Evolutionary conservation across 2,113 vertebrate genomes (phyloP).

Genomic region (Orthonyx spaldingii): DNA sequence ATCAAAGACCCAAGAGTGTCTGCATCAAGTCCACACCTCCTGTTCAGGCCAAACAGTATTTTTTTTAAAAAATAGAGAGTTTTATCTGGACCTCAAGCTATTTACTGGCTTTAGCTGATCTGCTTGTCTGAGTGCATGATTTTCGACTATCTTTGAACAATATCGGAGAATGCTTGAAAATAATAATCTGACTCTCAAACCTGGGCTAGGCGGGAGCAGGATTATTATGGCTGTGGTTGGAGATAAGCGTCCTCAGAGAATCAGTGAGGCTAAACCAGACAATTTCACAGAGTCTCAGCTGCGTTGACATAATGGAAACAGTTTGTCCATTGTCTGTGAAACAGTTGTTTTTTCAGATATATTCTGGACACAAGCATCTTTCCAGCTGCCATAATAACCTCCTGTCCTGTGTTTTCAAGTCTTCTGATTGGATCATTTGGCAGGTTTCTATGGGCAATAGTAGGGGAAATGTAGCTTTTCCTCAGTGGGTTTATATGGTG

Average conservation of each 20-base stretch:
- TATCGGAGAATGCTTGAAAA: not conserved
- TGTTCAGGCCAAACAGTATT: not conserved
- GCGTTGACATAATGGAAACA: not conserved
- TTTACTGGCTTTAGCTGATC: not conserved
- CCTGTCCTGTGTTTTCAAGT: not conserved
- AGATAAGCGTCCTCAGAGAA: conserved; percentile 24
- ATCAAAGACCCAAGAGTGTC: not conserved
- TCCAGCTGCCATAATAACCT: not conserved
- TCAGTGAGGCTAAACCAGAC: not conserved
- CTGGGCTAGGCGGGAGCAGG: not conserved
- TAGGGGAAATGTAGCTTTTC: not conserved
- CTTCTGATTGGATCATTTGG: not conserved
- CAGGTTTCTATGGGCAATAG: not conserved
- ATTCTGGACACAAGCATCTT: conserved; percentile 12
- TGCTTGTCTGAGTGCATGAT: not conserved
- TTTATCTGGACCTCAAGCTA: not conserved
- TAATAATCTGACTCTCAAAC: not conserved
- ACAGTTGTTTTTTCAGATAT: conserved; percentile 12
- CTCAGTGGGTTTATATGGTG: not conserved
- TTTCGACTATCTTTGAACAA: not conserved
- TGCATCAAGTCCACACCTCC: not conserved
- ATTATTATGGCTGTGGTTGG: conserved; percentile 22
- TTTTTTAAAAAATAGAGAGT: not conserved
- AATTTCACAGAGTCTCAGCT: not conserved
- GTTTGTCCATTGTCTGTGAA: conserved; percentile 18